Base-by-base conservation (phyloP, 2,113 vertebrate species). In the Anolis carolinensis region DNA sequence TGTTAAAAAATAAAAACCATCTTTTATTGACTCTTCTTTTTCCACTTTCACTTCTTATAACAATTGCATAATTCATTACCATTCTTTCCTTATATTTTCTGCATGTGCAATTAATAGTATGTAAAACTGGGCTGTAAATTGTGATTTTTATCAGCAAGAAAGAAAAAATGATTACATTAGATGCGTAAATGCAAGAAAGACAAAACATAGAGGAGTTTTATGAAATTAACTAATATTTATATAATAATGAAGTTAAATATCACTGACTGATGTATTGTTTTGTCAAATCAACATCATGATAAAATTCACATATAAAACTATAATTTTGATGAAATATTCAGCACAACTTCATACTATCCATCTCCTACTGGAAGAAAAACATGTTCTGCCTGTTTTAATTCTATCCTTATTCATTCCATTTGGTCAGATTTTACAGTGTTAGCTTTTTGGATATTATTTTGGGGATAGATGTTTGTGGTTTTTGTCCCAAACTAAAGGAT, bases 271-370 rank as follows among this genome's bases (percentile, higher is more conserved):
- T 44, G 80, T 83, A 75, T 87, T 72, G 5, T 55, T 77, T 82
- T 91, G 44, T 34, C 4, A 21, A 25, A 0, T 0, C 1, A 1
- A 0, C 62, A 84, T 70, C 8, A 4, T 32, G 2, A 0, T 67
- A 74, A 14, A 86, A 50, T 32, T 0, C 84, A 20, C 30, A 74
- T 89, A 10, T 65, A 80, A 65, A 39, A 10, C 14, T 16, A 52
- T n/a, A 18, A 1, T 44, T 65, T 44, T 59, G 9, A 79, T 80
- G 0, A 80, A 39, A 32, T 27, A 2, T 77, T 55, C 55, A 48
- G 18, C 5, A 55, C 1, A 77, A 30, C 23, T 4, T 13, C 48
- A 50, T 52, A 30, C 14, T 52, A 27, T 10, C 11, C 44, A 48
- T 27, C n/a, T 18, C 16, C 3, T 20, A 20, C 34, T 32, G 10